Conservation (phyloP, 2,888 invertebrate species). For the Eupsilia transversa region DNA sequence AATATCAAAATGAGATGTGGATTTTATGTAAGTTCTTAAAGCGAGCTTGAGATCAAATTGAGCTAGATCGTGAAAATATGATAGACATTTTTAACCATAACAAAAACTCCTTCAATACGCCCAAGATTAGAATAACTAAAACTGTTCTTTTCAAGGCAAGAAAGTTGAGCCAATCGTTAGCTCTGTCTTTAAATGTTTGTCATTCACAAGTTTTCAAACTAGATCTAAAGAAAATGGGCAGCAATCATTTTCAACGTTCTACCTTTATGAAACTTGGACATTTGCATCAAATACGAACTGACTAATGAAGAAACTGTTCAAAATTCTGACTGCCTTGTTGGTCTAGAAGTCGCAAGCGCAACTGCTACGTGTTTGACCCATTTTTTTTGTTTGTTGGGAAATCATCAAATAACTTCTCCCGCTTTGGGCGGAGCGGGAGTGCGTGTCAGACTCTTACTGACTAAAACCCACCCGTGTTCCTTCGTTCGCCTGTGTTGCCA, state of each 20-base stretch:
- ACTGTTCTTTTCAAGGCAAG: constrained; percentile 35
- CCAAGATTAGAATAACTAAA: constrained; percentile 40
- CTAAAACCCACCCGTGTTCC: too few species aligned
- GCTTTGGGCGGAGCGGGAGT: too few species aligned
- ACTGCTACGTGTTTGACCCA: background rate
- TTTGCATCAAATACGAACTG: constrained; percentile 23
- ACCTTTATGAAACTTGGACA: constrained; percentile 13
- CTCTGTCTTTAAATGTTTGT: constrained; percentile 44
- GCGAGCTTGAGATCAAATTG: background rate
- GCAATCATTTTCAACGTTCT: constrained; percentile 36
- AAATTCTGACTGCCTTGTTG: background rate
- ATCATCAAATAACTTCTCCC: too few species aligned
- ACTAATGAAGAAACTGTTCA: constrained; percentile 1
- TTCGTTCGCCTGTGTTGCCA: too few species aligned
- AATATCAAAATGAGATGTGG: background rate
- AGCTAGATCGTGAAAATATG: constrained; percentile 11
- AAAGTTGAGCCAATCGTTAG: constrained; percentile 48
- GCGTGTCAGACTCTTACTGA: too few species aligned
- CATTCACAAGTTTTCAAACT: constrained; percentile 57
- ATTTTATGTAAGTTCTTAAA: background rate
- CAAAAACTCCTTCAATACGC: constrained; percentile 20
- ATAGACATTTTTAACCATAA: background rate
- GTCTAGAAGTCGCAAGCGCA: background rate
- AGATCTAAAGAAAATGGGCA: constrained; percentile 43
- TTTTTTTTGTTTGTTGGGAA: too few species aligned